Conservation (phyloP, 2,888 invertebrate species). For the Tenthredo notha region DNA sequence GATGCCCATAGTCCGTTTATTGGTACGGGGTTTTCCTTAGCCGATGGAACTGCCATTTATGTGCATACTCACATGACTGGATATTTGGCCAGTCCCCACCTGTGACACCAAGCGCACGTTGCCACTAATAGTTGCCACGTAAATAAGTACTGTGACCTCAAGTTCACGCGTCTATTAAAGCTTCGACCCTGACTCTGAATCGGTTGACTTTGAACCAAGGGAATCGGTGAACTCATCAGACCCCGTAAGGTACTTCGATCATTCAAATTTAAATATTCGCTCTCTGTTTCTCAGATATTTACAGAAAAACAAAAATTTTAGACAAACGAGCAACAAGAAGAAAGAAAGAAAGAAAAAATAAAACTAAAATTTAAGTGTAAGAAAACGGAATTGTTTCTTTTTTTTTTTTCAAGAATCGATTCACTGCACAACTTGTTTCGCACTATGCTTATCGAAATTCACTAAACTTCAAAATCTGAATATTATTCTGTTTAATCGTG, state of each 20-base stretch:
- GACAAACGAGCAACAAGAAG: not conserved
- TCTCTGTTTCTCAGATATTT: not conserved
- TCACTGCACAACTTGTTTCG: not conserved
- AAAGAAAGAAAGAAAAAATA: not conserved
- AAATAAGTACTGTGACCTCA: slow-evolving; percentile 27
- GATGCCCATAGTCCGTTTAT: slow-evolving; percentile 79
- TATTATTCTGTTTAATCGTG: not conserved
- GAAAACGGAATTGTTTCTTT: not conserved
- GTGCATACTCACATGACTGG: slow-evolving; percentile 48
- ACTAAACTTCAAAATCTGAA: not conserved
- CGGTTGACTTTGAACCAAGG: slow-evolving; percentile 12
- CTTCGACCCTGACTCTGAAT: slow-evolving; percentile 38
- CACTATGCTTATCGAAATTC: not conserved
- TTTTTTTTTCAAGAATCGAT: not conserved
- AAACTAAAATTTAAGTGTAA: not conserved
- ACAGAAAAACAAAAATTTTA: not conserved
- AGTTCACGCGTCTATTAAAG: not conserved
- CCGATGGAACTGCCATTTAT: slow-evolving; percentile 50
- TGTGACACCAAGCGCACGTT: slow-evolving; percentile 46
- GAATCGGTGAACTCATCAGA: slow-evolving; percentile 47
- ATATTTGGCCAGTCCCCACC: slow-evolving; percentile 39
- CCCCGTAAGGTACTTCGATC: not conserved
- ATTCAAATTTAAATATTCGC: not conserved
- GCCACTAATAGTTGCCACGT: slow-evolving; percentile 36
- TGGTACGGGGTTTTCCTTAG: slow-evolving; percentile 33